Conservation (phyloP, 1,140 invertebrate species). For the Diabrotica virgifera region DNA sequence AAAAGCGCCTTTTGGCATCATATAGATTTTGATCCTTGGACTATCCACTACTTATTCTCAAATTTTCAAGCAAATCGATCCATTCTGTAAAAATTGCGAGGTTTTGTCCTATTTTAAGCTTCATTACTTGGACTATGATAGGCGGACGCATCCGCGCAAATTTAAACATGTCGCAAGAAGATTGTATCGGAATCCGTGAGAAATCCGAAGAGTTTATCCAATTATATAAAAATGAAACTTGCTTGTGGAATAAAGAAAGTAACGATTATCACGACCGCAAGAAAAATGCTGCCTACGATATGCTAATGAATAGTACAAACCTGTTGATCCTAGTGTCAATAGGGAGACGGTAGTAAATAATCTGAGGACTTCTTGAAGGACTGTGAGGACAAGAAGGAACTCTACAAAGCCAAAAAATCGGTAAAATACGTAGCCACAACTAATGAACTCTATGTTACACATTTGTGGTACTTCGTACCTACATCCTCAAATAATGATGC, state of each 20-base stretch:
- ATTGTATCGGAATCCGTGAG: neutral
- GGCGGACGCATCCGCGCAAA: neutral
- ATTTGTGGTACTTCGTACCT: too few relatives aligned
- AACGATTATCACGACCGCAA: neutral
- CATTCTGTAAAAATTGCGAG: too few relatives aligned
- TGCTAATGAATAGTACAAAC: neutral
- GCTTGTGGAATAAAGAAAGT: neutral
- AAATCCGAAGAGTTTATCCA: neutral
- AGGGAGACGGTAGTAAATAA: neutral
- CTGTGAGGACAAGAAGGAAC: neutral
- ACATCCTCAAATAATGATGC: too few relatives aligned
- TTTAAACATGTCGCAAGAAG: neutral
- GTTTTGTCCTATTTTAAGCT: too few relatives aligned
- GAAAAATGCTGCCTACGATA: neutral
- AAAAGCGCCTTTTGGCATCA: too few relatives aligned
- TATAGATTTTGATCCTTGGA: too few relatives aligned
- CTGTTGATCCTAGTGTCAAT: neutral
- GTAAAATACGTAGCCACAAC: too few relatives aligned
- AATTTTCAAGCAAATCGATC: too few relatives aligned
- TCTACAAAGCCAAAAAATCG: too few relatives aligned
- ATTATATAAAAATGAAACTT: neutral
- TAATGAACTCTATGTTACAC: too few relatives aligned
- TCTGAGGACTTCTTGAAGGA: neutral
- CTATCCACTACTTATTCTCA: too few relatives aligned
- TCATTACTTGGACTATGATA: too few relatives aligned